phyloP scores from a whole-genome alignment of 2,113 vertebrate species.

The Oryzias curvinotus region DNA sequence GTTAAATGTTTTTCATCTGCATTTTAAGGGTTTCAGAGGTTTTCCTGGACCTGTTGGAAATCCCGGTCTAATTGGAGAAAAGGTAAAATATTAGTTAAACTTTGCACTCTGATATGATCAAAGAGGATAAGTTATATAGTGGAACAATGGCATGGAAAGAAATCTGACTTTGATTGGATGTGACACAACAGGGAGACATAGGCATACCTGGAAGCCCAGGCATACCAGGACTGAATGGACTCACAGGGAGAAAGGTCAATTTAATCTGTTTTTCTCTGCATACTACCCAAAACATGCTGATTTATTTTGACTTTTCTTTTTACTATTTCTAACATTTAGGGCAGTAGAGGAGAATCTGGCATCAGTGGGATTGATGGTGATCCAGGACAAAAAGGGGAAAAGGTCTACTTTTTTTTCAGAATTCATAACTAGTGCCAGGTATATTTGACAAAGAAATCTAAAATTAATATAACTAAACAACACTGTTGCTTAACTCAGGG shows the following conservation, averaged over 20 bases:
- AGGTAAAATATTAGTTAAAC: constrained; percentile 64
- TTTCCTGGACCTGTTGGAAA: constrained; percentile 76
- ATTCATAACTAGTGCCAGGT: too few species aligned
- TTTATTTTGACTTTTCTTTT: background rate
- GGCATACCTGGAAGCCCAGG: constrained; percentile 79
- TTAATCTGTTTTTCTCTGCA: background rate
- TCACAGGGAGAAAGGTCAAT: constrained; percentile 78
- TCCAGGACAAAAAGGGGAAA: constrained; percentile 81
- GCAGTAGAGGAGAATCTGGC: constrained; percentile 78
- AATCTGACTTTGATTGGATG: background rate
- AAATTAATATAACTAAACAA: too few species aligned
- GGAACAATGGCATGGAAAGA: background rate
- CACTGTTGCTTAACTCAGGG: constrained; percentile 70
- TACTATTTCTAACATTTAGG: constrained; percentile 64
- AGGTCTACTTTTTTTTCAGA: constrained; percentile 68
- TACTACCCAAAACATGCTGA: background rate
- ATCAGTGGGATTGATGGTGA: constrained; percentile 69
- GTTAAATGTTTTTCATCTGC: background rate
- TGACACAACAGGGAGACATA: constrained; percentile 75
- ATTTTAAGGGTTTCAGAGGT: constrained; percentile 79
- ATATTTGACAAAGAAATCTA: too few species aligned
- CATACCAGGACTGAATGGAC: constrained; percentile 75
- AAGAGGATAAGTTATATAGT: background rate
- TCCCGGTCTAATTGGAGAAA: constrained; percentile 75
- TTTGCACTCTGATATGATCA: background rate